Evolutionary conservation across 2,113 vertebrate species (phyloP).

Genomic region (Acanthochromis polyacanthus): DNA sequence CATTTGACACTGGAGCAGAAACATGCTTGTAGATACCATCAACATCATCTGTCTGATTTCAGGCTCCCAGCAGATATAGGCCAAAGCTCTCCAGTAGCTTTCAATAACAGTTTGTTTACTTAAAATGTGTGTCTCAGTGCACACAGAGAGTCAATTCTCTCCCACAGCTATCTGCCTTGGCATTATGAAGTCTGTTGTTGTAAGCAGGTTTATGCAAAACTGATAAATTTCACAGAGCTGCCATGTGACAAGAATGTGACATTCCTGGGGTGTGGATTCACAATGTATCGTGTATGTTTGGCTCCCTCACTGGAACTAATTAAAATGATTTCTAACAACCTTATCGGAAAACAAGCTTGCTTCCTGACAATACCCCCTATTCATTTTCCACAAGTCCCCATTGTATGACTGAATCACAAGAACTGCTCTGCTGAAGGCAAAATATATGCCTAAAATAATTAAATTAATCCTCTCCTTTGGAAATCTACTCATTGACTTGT

Average conservation of each 20-base stretch:
- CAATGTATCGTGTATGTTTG: conserved; percentile 86
- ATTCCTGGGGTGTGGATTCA: conserved; percentile 86
- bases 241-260: conserved; percentile 98
- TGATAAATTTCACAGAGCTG: conserved; percentile 93
- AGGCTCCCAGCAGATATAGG: conserved; percentile 82
- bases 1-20: conserved; percentile 62
- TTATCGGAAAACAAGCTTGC: conserved; percentile 88
- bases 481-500: conserved; percentile 77
- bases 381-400: conserved; percentile 82
- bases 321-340: conserved; percentile 93
- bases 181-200: conserved; percentile 88
- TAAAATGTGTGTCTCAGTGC: conserved; percentile 83
- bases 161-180: conserved; percentile 82
- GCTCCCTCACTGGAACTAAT: conserved; percentile 89
- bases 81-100: conserved; percentile 86
- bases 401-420: conserved; percentile 87
- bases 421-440: conserved; percentile 81
- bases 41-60: conserved; percentile 80
- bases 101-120: conserved; percentile 95
- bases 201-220: conserved; percentile 88
- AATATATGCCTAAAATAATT: conserved; percentile 86
- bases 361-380: conserved; percentile 78
- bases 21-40: conserved; percentile 69
- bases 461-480: conserved; percentile 80
- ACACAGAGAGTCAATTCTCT: conserved; percentile 87